Conservation (phyloP, 2,113 vertebrate genomes). For the Marcusenius ussheri region DNA sequence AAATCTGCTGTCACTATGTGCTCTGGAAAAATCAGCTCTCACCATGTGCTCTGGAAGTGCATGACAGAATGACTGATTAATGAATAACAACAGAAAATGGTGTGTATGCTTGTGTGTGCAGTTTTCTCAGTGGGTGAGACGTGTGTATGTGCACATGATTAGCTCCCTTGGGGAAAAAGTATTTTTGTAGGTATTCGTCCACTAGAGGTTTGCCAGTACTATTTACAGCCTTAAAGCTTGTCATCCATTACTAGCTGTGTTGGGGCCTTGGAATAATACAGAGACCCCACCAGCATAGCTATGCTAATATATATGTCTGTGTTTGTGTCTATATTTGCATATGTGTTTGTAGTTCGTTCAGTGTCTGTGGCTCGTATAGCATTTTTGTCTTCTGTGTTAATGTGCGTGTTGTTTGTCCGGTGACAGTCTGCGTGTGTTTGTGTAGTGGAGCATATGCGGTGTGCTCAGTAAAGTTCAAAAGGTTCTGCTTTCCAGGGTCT, state of each 20-base stretch:
- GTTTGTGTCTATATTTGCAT: neutral
- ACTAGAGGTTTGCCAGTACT: neutral
- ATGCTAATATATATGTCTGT: neutral
- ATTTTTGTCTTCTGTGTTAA: neutral
- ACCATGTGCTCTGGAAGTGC: neutral
- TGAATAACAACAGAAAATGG: neutral
- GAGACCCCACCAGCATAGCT: neutral
- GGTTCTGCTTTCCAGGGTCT: constrained; percentile 36
- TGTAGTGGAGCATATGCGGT: neutral
- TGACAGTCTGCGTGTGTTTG: neutral
- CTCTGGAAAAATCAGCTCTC: neutral
- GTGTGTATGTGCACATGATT: neutral
- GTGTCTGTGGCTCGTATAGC: neutral
- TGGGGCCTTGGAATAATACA: neutral
- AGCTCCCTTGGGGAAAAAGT: neutral
- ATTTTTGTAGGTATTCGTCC: neutral
- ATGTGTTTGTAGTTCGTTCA: neutral
- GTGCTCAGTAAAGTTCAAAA: neutral
- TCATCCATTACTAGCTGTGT: neutral
- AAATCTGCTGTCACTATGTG: neutral
- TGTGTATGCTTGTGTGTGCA: neutral
- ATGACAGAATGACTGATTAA: neutral
- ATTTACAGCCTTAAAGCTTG: neutral
- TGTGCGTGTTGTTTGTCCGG: neutral
- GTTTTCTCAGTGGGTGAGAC: neutral